Evolutionary conservation across 2,113 vertebrate species (phyloP).

Genomic region (Thymallus thymallus): DNA sequence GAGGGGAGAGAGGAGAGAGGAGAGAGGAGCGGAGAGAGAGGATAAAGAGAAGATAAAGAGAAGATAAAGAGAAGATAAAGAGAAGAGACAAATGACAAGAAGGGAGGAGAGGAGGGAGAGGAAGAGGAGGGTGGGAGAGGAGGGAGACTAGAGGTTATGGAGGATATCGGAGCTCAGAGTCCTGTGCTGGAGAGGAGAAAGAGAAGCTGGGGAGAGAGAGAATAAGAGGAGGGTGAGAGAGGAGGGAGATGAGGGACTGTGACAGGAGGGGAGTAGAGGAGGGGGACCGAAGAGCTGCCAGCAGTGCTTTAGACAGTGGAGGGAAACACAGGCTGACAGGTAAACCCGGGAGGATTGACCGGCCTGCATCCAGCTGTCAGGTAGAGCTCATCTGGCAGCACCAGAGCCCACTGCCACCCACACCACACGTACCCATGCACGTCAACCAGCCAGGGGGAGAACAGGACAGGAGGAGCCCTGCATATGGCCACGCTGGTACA

Average conservation of each 20-base stretch:
- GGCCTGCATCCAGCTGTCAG: constrained; percentile 72
- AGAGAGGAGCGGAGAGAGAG: too few relatives aligned
- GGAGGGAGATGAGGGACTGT: constrained; percentile 56
- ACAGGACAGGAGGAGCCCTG: constrained; percentile 44
- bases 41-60: too few relatives aligned
- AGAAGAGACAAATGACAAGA: neutral
- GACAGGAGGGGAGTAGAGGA: constrained; percentile 50
- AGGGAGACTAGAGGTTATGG: neutral
- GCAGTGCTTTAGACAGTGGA: constrained; percentile 60
- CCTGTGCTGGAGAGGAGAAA: constrained; percentile 7
- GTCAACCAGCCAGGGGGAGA: constrained; percentile 67
- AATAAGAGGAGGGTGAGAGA: constrained; percentile 28
- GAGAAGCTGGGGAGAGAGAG: neutral
- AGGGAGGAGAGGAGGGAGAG: neutral
- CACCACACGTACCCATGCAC: constrained; percentile 19
- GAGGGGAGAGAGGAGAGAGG: too few relatives aligned
- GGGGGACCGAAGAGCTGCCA: constrained; percentile 65
- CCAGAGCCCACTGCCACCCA: constrained; percentile 47
- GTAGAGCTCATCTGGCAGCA: constrained; percentile 69
- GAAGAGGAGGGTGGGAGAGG: neutral
- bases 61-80: too few relatives aligned
- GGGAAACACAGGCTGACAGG: constrained; percentile 74
- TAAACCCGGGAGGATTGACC: constrained; percentile 74
- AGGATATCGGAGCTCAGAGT: neutral
- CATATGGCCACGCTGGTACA: constrained; percentile 50